Evolutionary conservation across 2,113 vertebrate species (phyloP).

Genomic region (Gulo gulo): DNA sequence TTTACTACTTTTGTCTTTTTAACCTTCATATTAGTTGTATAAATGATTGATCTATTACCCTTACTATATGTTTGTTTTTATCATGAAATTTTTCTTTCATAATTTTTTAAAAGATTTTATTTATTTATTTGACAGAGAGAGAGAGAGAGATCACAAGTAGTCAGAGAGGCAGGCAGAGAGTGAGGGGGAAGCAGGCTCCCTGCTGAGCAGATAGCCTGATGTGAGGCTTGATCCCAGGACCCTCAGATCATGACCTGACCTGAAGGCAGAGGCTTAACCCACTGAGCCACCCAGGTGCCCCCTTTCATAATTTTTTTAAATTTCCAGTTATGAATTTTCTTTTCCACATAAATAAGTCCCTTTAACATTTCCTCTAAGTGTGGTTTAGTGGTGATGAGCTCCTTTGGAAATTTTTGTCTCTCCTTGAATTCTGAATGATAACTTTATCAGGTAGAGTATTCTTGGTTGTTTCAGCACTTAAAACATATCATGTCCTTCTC

Average conservation of each 20-base stretch:
- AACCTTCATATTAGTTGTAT: neutral
- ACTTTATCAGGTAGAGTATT: neutral
- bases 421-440: neutral
- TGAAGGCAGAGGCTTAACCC: no score
- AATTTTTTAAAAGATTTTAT: neutral
- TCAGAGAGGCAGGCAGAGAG: no score
- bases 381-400: neutral
- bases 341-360: neutral
- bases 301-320: neutral
- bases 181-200: no score
- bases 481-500: neutral
- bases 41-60: neutral
- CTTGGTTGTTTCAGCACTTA: neutral
- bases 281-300: no score
- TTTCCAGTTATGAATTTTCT: neutral
- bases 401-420: neutral
- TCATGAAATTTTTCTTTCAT: neutral
- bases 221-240: no score
- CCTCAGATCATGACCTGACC: no score
- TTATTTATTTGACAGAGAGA: no score
- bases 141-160: no score
- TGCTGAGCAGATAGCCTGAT: no score
- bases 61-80: neutral
- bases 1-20: neutral
- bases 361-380: neutral